Evolutionary conservation across 2,113 vertebrate species (phyloP).

Genomic region (Capreolus pygargus): DNA sequence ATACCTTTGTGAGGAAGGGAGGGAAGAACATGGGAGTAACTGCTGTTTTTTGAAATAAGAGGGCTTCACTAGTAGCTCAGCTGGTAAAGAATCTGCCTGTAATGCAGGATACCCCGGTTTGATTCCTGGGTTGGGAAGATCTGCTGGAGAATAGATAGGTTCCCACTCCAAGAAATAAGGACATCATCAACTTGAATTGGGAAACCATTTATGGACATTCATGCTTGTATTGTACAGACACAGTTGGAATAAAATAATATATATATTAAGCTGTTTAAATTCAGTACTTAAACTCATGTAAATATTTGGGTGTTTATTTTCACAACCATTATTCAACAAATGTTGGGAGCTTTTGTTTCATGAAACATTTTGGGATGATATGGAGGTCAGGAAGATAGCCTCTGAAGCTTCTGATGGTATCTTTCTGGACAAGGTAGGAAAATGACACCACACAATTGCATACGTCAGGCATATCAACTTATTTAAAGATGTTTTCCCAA

Average conservation of each 20-base stretch:
- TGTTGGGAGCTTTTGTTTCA: background rate
- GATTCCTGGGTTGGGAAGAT: background rate
- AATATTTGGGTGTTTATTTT: slow-evolving; percentile 3
- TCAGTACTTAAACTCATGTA: background rate
- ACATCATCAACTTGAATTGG: background rate
- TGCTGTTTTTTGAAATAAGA: background rate
- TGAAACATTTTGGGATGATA: background rate
- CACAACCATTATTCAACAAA: background rate
- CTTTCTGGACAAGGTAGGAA: background rate
- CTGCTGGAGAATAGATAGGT: background rate
- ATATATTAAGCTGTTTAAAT: background rate
- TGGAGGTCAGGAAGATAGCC: background rate
- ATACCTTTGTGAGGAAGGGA: background rate
- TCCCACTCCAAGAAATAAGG: background rate
- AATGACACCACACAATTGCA: background rate
- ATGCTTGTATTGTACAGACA: background rate
- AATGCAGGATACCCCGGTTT: background rate
- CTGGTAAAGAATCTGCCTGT: background rate
- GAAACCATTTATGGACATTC: background rate
- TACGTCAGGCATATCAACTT: background rate
- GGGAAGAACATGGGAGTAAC: background rate
- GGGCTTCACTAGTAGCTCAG: background rate
- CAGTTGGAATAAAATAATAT: background rate
- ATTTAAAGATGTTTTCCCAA: background rate
- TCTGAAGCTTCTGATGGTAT: background rate